Conservation (phyloP, 2,888 invertebrate species). For the Neuroscelio doddi region DNA sequence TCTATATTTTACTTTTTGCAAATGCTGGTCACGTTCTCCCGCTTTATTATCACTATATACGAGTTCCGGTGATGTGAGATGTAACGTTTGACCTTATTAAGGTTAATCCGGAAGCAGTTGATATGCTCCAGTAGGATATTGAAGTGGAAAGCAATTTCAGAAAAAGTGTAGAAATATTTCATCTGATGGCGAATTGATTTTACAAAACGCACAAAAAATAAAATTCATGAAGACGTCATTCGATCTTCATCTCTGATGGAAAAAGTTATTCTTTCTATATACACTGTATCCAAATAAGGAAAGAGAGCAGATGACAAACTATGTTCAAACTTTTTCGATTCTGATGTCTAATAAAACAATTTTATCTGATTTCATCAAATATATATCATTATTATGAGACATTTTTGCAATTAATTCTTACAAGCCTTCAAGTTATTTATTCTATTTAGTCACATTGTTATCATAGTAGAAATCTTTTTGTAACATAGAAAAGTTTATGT, state of each 20-base stretch:
- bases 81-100: constrained; percentile 31
- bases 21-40: constrained; percentile 30
- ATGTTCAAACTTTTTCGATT: neutral
- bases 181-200: constrained; percentile 9
- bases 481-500: neutral
- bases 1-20: constrained; percentile 20
- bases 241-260: constrained; percentile 1
- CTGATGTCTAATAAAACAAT: too few relatives aligned
- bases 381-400: too few relatives aligned
- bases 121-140: constrained; percentile 10
- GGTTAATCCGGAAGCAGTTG: constrained; percentile 13
- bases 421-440: too few relatives aligned
- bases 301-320: neutral
- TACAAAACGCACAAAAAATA: neutral
- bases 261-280: constrained; percentile 6
- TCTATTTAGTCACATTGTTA: too few relatives aligned
- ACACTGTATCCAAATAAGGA: neutral
- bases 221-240: neutral
- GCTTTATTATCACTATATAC: constrained; percentile 30
- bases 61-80: constrained; percentile 21
- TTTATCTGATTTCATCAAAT: too few relatives aligned
- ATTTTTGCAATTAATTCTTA: too few relatives aligned
- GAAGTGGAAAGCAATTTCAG: constrained; percentile 18
- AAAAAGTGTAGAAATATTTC: constrained; percentile 9
- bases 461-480: too few relatives aligned